Evolutionary conservation across 2,888 invertebrate genomes (phyloP).

Genomic region (Apomyelois bistriatella): DNA sequence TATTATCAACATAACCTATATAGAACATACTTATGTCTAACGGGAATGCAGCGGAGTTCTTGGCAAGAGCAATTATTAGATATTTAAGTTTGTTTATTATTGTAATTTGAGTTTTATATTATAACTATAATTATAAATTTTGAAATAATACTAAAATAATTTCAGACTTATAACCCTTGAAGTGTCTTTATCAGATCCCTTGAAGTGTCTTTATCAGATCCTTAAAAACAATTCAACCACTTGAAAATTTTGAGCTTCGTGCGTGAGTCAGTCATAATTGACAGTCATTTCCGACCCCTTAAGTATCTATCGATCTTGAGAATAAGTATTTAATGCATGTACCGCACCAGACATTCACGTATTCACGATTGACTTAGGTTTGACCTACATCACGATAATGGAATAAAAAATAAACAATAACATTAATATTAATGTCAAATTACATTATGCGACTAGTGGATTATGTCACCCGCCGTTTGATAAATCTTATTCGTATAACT

Average conservation of each 20-base stretch:
- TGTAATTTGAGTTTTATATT: too few relatives aligned
- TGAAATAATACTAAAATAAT: too few relatives aligned
- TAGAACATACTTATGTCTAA: too few relatives aligned
- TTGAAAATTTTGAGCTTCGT: conserved; percentile 4
- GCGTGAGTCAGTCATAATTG: background rate
- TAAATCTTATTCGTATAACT: too few relatives aligned
- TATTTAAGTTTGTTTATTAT: too few relatives aligned
- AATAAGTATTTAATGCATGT: background rate
- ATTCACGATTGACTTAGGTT: background rate
- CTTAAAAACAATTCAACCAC: conserved; percentile 1
- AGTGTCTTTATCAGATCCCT: background rate
- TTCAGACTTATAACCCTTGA: too few relatives aligned
- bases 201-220: background rate
- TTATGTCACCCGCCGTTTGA: too few relatives aligned
- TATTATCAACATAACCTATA: too few relatives aligned
- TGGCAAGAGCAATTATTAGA: too few relatives aligned
- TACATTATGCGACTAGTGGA: too few relatives aligned
- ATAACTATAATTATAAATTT: too few relatives aligned
- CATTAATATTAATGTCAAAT: background rate
- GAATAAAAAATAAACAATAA: background rate
- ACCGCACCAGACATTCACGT: background rate
- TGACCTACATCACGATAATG: background rate
- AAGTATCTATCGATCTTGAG: background rate
- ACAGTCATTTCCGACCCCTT: background rate
- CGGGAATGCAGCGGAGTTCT: too few relatives aligned